Base-by-base conservation (phyloP, 2,888 invertebrate species). In the Machimus atricapillus region DNA sequence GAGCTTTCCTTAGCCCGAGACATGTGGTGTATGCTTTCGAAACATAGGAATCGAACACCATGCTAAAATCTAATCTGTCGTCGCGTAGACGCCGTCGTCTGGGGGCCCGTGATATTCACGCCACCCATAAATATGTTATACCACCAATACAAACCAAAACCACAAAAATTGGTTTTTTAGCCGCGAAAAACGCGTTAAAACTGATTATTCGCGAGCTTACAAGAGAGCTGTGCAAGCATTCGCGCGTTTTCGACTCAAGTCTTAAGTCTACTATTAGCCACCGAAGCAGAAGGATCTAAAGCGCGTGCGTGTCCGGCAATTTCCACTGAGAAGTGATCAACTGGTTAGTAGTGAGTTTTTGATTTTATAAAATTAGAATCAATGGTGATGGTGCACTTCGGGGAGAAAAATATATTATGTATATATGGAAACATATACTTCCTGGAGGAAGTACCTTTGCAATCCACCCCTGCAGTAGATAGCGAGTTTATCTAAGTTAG, bases 251-350 rank as follows among this genome's bases (percentile, higher is more conserved):
- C 34, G 82, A 19, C 12, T 46, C 4, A 46, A 46, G 16, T 12
- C 58, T 82, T 37, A 58, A 82, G 82, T 82, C 56, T 82, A 82
- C 82, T 82, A 82, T 82, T 82, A 82, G 82, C 82, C 82, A 37
- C 58, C 66, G 82, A 82, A 82, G 82, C 2, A 40, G 16, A 34
- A 58, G 58, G 58, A 82, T 37, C 37, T 58, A 37, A 74, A 58
- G 58, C 58, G 82, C 66, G 56, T 81, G 82, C 82, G 82, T 66
- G 58, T 2, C 31, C 34, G 82, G 58, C 82, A 31, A 58, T 66
- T 82, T 82, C 66, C 58, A 66, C 23, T 66, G 16, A 31, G 14
- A 58, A 58, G 34, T 66, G 58, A 82, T 82, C 58, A 46, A 82
- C 34, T 58, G 82, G 82, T 82, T 82, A 82, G 82, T 82, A 78